A percentile compares a stretch with the other conserved stretches of the same genome.
phyloP scores from a whole-genome alignment of 2,113 vertebrate genomes.

The Stomatorhinus ivindoensis region DNA sequence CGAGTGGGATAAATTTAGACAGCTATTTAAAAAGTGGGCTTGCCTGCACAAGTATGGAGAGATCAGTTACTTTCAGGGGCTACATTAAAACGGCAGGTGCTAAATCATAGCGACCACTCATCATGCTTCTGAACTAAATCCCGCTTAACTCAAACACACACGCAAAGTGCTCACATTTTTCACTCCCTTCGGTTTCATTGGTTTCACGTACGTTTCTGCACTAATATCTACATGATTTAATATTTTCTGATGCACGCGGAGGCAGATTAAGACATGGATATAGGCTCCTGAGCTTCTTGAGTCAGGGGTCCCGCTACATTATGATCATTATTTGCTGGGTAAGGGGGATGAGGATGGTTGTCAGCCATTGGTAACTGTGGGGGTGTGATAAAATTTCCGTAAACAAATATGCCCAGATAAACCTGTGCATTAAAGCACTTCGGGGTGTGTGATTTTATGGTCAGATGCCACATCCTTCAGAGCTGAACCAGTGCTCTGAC shows the following conservation, averaged over 20 bases:
- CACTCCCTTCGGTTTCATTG: background rate
- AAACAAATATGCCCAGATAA: background rate
- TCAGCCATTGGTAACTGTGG: background rate
- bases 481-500: background rate
- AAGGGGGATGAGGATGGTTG: background rate
- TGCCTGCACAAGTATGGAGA: conserved; percentile 56
- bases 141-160: background rate
- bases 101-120: conserved; percentile 65
- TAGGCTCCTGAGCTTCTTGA: background rate
- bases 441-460: background rate
- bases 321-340: background rate
- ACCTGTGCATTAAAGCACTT: background rate
- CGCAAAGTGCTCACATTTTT: background rate
- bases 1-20: conserved; percentile 71
- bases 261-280: background rate
- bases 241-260: background rate
- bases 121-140: conserved; percentile 38
- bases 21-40: conserved; percentile 62
- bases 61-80: conserved; percentile 71
- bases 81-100: conserved; percentile 70
- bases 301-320: background rate
- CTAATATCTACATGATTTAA: background rate
- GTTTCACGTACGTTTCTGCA: background rate
- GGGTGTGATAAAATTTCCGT: background rate
- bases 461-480: background rate